Conservation (phyloP, 2,113 vertebrate genomes). For the Catharus fuscescens region DNA sequence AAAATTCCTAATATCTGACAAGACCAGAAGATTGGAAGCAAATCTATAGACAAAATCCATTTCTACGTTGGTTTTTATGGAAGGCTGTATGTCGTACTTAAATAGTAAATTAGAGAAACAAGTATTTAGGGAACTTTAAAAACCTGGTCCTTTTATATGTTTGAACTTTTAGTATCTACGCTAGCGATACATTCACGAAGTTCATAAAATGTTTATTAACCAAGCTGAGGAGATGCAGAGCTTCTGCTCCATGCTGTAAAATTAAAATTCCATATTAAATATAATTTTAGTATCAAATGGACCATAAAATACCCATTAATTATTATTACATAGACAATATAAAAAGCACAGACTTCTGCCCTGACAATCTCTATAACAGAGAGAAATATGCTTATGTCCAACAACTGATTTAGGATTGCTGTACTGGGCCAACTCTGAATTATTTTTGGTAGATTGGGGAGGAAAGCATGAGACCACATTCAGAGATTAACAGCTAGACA, state of each 20-base stretch:
- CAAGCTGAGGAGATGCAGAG: neutral
- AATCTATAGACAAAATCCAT: neutral
- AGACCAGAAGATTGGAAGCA: neutral
- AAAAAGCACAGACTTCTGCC: neutral
- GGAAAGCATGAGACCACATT: neutral
- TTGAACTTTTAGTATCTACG: conserved; percentile 15
- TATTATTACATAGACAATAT: neutral
- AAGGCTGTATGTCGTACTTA: neutral
- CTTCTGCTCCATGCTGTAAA: neutral
- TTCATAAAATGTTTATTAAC: conserved; percentile 41
- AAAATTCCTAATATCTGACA: neutral
- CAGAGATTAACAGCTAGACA: neutral
- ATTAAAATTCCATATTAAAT: neutral
- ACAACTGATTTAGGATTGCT: neutral
- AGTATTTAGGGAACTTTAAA: neutral
- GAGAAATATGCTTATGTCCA: neutral
- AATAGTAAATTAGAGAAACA: conserved; percentile 34
- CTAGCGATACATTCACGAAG: neutral
- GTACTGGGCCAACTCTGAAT: neutral
- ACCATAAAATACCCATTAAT: neutral
- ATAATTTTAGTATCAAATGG: neutral
- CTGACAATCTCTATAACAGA: neutral
- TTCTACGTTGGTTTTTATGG: neutral
- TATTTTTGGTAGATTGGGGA: neutral
- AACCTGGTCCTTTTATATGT: neutral